Evolutionary conservation across 2,113 vertebrate species (phyloP), one percentile per base, ranked within the genome.

Genomic region (Apteryx mantelli): DNA sequence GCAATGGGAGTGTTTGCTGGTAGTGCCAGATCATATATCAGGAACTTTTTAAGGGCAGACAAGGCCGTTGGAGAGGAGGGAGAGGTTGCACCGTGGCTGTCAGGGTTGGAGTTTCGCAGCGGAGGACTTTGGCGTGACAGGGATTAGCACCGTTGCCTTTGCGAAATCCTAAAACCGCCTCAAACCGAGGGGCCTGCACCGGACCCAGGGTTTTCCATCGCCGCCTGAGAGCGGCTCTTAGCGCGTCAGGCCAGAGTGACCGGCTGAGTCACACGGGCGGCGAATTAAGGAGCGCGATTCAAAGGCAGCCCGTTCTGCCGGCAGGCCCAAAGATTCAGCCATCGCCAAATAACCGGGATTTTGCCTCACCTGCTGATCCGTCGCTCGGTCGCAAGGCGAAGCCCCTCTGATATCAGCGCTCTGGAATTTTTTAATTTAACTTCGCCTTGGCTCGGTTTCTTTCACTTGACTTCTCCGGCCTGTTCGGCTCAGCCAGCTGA

Each of bases 401-500:
- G 28, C 52, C 64, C 28, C 44, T 60, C 55, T 4, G 24, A 48
- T 26, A 76, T 24, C 38, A n/a, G 68, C 1, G 0, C 44, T 48
- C 20, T 60, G 50, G 16, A 38, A 40, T 58, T 60, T 40, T 28
- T 56, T 42, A 25, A 73, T 50, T 20, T 40, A 2, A 4, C 68
- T 68, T 79, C 19, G 25, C 15, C 17, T 6, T 15, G 42, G 17
- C 24, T 55, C 85, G 5, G 26, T 36, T 32, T 26, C 63, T 70
- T 65, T 76, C 26, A 13, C 44, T 58, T 28, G 56, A n/a, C 3
- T 2, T 81, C 70, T 53, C 68, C 73, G 60, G 17, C 52, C 17
- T 0, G 0, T 10, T 18, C 0, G 1, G 32, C 55, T 69, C 42
- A 28, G 21, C 32, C 0, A 1, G 56, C 36, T 60, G 50, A 24